These are phyloP conservation scores for Neelides folsomi DNA, from an alignment of 2,888 invertebrate species.

Conservation along the genomic window DNA sequence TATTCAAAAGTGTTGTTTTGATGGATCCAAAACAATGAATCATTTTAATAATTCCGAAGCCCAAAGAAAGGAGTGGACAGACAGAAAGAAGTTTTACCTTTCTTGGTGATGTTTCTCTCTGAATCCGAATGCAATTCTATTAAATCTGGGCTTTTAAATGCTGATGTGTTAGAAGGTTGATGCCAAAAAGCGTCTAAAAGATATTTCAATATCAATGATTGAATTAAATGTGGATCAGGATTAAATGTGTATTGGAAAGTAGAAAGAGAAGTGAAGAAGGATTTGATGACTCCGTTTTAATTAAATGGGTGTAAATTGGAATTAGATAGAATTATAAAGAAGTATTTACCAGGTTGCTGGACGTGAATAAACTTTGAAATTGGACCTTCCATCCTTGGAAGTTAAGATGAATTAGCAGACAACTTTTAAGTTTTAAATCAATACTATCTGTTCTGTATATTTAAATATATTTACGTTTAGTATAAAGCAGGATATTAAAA, in stretches of 20 bases:
- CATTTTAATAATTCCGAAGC: too few relatives aligned
- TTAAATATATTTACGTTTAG: too few relatives aligned
- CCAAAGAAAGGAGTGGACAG: too few relatives aligned
- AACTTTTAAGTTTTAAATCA: too few relatives aligned
- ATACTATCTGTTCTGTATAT: too few relatives aligned
- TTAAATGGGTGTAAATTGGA: background rate
- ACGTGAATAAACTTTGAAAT: slow-evolving; percentile 33
- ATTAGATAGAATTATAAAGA: background rate
- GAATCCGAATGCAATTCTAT: slow-evolving; percentile 33
- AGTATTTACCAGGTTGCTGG: slow-evolving; percentile 28
- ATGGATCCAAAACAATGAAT: too few relatives aligned
- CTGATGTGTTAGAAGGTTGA: slow-evolving; percentile 23
- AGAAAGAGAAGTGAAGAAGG: background rate
- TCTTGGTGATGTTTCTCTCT: slow-evolving; percentile 18
- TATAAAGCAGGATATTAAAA: too few relatives aligned
- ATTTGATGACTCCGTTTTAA: background rate
- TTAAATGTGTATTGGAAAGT: background rate
- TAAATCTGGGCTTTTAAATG: slow-evolving; percentile 32
- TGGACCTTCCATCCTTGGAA: slow-evolving; percentile 29
- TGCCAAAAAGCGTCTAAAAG: slow-evolving; percentile 30
- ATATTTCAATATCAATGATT: background rate
- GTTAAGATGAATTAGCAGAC: background rate
- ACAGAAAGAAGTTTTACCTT: background rate
- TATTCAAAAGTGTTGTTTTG: too few relatives aligned
- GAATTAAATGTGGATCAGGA: background rate